phyloP scores from a whole-genome alignment of 1,140 invertebrate genomes.

The Mercenaria mercenaria region DNA sequence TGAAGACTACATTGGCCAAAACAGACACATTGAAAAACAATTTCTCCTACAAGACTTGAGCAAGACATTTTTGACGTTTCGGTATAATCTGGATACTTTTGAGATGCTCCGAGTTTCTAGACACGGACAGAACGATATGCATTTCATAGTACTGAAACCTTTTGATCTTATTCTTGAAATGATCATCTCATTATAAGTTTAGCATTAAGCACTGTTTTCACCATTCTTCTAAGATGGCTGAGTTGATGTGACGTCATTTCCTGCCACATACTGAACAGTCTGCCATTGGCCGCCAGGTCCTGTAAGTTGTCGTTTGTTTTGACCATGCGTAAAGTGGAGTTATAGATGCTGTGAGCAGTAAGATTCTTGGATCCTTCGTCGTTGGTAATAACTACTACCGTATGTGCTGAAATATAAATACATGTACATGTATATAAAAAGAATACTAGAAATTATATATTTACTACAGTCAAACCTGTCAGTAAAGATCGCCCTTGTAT shows the following conservation, averaged over 20 bases:
- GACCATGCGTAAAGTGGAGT: constrained; percentile 70
- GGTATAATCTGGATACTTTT: no score
- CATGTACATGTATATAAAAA: no score
- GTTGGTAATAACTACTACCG: constrained; percentile 74
- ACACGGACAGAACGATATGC: no score
- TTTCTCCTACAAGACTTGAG: no score
- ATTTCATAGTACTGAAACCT: no score
- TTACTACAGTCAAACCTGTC: no score
- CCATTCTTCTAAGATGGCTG: constrained; percentile 73
- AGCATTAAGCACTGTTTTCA: constrained; percentile 59
- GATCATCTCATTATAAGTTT: constrained; percentile 56
- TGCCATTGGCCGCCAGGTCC: constrained; percentile 74
- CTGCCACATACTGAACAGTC: constrained; percentile 75
- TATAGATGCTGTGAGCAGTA: constrained; percentile 74
- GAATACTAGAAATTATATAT: no score
- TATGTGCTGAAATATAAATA: constrained; percentile 68
- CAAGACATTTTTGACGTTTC: no score
- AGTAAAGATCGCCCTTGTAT: no score
- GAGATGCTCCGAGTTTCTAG: no score
- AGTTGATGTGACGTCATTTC: constrained; percentile 78
- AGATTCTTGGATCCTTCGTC: constrained; percentile 75
- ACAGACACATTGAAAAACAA: no score
- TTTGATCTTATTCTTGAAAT: not conserved
- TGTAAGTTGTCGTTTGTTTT: constrained; percentile 77
- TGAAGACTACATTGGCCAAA: no score